Evolutionary conservation across 2,113 vertebrate species (phyloP).

Genomic region (Megaleporinus macrocephalus): DNA sequence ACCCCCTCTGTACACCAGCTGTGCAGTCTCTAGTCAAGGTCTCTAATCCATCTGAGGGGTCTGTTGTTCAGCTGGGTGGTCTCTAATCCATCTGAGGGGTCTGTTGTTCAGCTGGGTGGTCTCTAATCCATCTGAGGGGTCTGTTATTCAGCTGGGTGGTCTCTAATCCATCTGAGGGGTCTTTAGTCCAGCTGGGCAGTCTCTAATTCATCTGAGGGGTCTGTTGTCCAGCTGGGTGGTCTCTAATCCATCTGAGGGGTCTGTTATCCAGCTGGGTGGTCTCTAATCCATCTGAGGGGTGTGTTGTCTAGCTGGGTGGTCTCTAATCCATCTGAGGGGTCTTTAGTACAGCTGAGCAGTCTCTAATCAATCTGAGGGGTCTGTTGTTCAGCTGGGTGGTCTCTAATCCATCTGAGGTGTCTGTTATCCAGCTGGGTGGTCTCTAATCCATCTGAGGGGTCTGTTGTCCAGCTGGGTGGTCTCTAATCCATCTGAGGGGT

Average conservation of each 20-base stretch:
- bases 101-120: neutral
- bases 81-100: neutral
- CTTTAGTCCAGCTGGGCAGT: neutral
- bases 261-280: neutral
- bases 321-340: neutral
- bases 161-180: constrained; percentile 58
- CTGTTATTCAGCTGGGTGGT: constrained; percentile 42
- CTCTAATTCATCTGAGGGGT: neutral
- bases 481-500: neutral
- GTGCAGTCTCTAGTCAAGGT: too few relatives aligned
- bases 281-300: neutral
- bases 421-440: constrained; percentile 58
- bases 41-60: neutral
- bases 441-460: neutral
- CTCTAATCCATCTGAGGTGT: constrained; percentile 83
- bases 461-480: too few relatives aligned
- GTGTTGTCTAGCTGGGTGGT: neutral
- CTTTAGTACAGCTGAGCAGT: neutral
- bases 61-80: neutral
- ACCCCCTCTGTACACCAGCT: neutral
- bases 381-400: constrained; percentile 46
- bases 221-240: neutral
- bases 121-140: neutral
- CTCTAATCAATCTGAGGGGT: neutral
- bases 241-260: neutral